Base-by-base conservation (phyloP, 2,113 vertebrate species). In the Cariama cristata region DNA sequence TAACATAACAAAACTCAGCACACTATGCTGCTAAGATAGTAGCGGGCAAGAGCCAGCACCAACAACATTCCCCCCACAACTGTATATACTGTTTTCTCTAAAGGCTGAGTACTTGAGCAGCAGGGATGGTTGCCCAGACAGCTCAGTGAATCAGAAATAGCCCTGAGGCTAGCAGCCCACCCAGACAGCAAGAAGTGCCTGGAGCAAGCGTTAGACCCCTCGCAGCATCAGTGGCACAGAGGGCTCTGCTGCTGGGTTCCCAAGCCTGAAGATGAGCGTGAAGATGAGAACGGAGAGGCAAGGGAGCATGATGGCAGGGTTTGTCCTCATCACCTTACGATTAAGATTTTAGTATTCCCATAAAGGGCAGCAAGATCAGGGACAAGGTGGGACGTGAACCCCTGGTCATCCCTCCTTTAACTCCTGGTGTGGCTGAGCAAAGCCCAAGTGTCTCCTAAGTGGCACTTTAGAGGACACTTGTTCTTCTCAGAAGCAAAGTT, bases 151-250 rank as follows among this genome's bases (percentile, higher is more conserved):
- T 59, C 75, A 68, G 52, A 55, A 74, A 79, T 5, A 81, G 60
- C 21, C 62, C 49, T n/a, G 2, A 26, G 35, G 75, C 44, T 82
- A 64, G 63, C 33, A 83, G 86, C 33, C 72, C 67, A 74, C 19
- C 76, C 35, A 42, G 59, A 76, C 50, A 89, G 67, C 67, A 76
- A 59, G 20, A 59, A 76, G 27, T 8, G 28, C 68, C 67, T 32
- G 17, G 19, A 77, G 59, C 27, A 86, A 80, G 24, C 38, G 63
- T 53, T 26, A 79, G 72, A 66, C 24, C 45, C 44, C 50, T 63
- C 4, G 6, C n/a, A 74, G 59, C 59, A 62, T 17, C 0, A 0
- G 40, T 56, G 20, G 33, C 45, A 64, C 2, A 44, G 71, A 49
- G 1, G 2, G 30, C 58, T 86, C 58, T 64, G 38, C 76, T 72